Percentiles rank a stretch among this genome's conserved stretches.
These are phyloP conservation scores for Folsomia candida DNA, from an alignment of 2,888 invertebrate species.

Conservation along the genomic window DNA sequence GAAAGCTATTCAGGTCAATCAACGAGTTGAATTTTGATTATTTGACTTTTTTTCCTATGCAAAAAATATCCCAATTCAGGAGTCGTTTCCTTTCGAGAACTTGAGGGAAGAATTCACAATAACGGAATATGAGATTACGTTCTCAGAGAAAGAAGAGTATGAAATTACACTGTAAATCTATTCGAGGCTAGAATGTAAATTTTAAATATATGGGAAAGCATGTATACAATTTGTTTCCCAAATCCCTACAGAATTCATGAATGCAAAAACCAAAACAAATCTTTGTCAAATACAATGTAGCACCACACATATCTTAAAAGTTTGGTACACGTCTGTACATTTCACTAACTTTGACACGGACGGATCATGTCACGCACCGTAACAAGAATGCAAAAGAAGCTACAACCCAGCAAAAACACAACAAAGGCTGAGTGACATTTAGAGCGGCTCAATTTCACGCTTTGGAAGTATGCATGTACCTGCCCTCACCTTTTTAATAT, in stretches of 20 bases:
- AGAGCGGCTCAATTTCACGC: constrained; percentile 30
- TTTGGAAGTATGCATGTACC: not conserved
- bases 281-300: too few relatives aligned
- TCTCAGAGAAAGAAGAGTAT: too few relatives aligned
- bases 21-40: not conserved
- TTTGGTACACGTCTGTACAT: not conserved
- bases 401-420: not conserved
- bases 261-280: too few relatives aligned
- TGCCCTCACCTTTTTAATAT: constrained; percentile 20
- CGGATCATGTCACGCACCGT: not conserved
- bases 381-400: constrained; percentile 11
- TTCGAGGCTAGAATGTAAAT: too few relatives aligned
- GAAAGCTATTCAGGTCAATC: not conserved
- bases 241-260: not conserved
- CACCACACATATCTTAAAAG: too few relatives aligned
- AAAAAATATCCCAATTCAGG: not conserved
- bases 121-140: too few relatives aligned
- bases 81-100: not conserved
- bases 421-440: constrained; percentile 25
- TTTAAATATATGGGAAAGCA: not conserved
- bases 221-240: constrained; percentile 9
- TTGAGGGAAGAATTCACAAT: too few relatives aligned
- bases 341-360: not conserved
- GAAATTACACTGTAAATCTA: too few relatives aligned
- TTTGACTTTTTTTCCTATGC: not conserved